Evolutionary conservation across 1,140 invertebrate genomes (phyloP).

Genomic region (Drosophila paulistorum): DNA sequence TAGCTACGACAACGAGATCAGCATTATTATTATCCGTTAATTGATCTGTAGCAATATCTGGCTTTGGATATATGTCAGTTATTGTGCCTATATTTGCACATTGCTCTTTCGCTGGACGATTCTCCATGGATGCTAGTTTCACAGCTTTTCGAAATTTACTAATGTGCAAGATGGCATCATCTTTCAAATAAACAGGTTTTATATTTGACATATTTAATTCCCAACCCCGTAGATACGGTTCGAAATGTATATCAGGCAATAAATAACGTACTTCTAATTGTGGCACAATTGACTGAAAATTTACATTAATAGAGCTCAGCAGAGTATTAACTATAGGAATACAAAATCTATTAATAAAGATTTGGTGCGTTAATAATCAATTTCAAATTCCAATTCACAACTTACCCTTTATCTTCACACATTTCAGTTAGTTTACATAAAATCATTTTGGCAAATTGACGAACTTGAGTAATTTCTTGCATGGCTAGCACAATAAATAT

Average conservation of each 20-base stretch:
- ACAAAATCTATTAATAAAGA: background rate
- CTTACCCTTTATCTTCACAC: background rate
- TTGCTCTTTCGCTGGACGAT: too few relatives aligned
- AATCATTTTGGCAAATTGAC: background rate
- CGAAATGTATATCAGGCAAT: too few relatives aligned
- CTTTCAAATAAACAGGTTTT: background rate
- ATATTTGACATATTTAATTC: background rate
- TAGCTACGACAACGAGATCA: background rate
- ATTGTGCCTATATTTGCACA: too few relatives aligned
- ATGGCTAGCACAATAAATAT: background rate
- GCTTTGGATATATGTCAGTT: too few relatives aligned
- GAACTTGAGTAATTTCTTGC: background rate
- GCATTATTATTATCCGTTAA: background rate
- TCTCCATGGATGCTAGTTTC: background rate
- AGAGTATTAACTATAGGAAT: background rate
- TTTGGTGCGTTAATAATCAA: background rate
- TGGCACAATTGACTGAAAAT: too few relatives aligned
- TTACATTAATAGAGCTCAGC: background rate
- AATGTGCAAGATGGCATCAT: background rate
- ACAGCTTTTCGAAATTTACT: background rate
- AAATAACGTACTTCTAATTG: too few relatives aligned
- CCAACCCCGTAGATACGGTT: too few relatives aligned
- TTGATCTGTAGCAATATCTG: background rate
- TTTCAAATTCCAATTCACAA: background rate
- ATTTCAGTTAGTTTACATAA: background rate